Evolutionary conservation across 2,113 vertebrate genomes (phyloP), one percentile per base, ranked within the genome.

Genomic region (Phodopus roborovskii): DNA sequence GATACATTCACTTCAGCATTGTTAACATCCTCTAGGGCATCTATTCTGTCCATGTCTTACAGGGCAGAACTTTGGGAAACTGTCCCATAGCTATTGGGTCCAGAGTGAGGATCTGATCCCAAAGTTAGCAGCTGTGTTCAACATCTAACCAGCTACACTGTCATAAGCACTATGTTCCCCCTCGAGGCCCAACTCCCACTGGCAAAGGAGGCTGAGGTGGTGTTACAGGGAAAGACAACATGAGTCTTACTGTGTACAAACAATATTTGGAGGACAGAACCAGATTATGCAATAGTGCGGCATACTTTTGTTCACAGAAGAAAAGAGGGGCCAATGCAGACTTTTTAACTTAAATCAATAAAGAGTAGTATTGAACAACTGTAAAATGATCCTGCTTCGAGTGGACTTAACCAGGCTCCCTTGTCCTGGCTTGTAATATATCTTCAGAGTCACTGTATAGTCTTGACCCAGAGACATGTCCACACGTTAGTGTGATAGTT

Each of bases 241-340:
- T 66, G 64, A 79, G 74, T 77, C 58, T 81, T 93, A 84, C 79
- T 91, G 48, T 91, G 94, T 88, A 33, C 91, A 96, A 78, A 94
- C 45, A 70, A 8, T 87, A 84, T 90, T 90, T 95, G 75, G 62
- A 95, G 22, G 42, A 24, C 10, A 91, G 48, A 95, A 73, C 20
- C 11, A 36, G 24, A 62, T 64, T 95, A 71, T 89, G 11, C 36
- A 90, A 17, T 85, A 90, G 58, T 77, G 48, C 60, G 42, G 50
- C 85, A 48, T 45, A 93, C 73, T 82, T 68, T 93, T 87, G 8
- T 78, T 94, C 36, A 88, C 81, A 88, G 60, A 96, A 26, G 58
- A 81, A 93, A 88, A 50, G 22, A 92, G 39, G 24, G 58, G 19
- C 17, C 28, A 45, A n/a, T 88, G 66, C 88, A 88, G 58, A 70